Percentiles rank a stretch among this genome's conserved stretches.
Evolutionary conservation across 2,113 vertebrate genomes (phyloP).

Genomic region (Osmerus eperlanus): DNA sequence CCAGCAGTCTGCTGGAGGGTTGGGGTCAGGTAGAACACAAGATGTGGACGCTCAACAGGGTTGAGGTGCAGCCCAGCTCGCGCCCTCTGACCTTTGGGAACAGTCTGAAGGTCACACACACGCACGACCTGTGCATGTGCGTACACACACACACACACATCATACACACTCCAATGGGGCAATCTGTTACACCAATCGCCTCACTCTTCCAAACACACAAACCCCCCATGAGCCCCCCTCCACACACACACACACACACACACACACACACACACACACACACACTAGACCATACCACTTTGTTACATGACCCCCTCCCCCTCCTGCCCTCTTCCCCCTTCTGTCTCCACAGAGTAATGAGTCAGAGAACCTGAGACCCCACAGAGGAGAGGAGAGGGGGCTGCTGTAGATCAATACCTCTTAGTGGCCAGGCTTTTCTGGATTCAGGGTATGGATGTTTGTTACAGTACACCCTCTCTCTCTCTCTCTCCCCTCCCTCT

Average conservation of each 20-base stretch:
- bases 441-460: slow-evolving; percentile 32
- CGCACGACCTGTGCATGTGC: too few relatives aligned
- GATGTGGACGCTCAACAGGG: too few relatives aligned
- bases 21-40: too few relatives aligned
- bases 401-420: slow-evolving; percentile 41
- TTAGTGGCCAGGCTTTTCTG: slow-evolving; percentile 27
- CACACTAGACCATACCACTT: background rate
- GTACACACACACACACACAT: too few relatives aligned
- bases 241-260: too few relatives aligned
- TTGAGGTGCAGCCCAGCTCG: too few relatives aligned
- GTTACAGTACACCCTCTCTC: background rate
- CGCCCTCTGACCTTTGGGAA: too few relatives aligned
- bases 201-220: slow-evolving; percentile 14
- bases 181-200: slow-evolving; percentile 38
- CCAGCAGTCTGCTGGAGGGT: too few relatives aligned
- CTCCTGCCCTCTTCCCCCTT: slow-evolving; percentile 15
- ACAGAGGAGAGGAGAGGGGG: slow-evolving; percentile 29
- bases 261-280: too few relatives aligned
- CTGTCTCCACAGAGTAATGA: slow-evolving; percentile 34
- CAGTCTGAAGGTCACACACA: too few relatives aligned
- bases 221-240: slow-evolving; percentile 20
- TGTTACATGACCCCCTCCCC: background rate
- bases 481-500: background rate
- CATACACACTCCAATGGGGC: too few relatives aligned
- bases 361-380: slow-evolving; percentile 45